These are phyloP conservation scores for Nomada fucata DNA, from an alignment of 2,888 invertebrate genomes.

Conservation along the genomic window DNA sequence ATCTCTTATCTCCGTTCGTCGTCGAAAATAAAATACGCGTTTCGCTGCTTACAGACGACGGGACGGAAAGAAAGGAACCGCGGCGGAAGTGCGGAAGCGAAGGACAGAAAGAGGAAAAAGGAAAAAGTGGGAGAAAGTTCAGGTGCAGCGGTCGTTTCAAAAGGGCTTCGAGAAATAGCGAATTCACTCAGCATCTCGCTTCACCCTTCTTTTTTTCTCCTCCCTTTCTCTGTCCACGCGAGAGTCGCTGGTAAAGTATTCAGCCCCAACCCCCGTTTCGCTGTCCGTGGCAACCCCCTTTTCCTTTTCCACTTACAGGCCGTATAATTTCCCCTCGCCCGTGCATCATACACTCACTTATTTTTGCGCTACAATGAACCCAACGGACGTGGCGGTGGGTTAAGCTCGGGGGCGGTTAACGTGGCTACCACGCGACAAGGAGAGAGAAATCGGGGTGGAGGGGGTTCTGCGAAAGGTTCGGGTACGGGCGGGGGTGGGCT, in stretches of 20 bases:
- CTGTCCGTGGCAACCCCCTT: constrained; percentile 76
- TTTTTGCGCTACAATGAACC: constrained; percentile 81
- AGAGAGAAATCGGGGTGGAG: constrained; percentile 14
- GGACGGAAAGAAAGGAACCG: neutral
- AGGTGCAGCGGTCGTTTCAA: constrained; percentile 38
- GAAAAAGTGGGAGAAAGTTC: constrained; percentile 7
- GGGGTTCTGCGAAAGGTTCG: neutral
- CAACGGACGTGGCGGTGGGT: constrained; percentile 71
- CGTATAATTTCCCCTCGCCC: constrained; percentile 78
- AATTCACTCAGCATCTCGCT: constrained; percentile 45
- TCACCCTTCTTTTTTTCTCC: constrained; percentile 10
- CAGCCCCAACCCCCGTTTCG: constrained; percentile 58
- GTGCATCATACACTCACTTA: constrained; percentile 82
- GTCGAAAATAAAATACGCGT: too few species aligned
- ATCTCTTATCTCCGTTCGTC: too few species aligned
- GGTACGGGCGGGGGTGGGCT: neutral
- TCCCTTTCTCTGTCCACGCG: constrained; percentile 5
- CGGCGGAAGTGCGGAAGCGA: neutral
- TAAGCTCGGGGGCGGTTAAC: constrained; percentile 67
- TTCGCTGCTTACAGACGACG: too few species aligned
- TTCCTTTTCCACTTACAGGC: constrained; percentile 76
- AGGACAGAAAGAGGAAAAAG: neutral
- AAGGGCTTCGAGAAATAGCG: constrained; percentile 59
- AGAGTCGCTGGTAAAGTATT: constrained; percentile 55
- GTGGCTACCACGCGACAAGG: constrained; percentile 39